Evolutionary conservation across 2,113 vertebrate genomes (phyloP).

Genomic region (Butorides virescens): DNA sequence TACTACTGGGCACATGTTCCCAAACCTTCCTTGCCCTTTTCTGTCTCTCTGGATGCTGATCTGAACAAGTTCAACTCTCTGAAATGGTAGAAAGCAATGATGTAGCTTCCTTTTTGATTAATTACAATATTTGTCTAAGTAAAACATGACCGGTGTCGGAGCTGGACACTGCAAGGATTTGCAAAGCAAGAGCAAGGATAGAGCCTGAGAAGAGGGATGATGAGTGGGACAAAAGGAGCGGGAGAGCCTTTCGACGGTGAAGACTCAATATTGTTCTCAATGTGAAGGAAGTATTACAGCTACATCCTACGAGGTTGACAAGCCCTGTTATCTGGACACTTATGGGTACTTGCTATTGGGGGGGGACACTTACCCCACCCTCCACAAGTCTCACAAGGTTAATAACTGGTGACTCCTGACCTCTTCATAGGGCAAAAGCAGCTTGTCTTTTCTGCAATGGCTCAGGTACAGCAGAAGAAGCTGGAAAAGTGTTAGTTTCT

Average conservation of each 20-base stretch:
- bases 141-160: not conserved
- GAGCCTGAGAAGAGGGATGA: not conserved
- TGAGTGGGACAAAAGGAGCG: not conserved
- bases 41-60: not conserved
- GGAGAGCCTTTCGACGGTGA: not conserved
- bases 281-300: not conserved
- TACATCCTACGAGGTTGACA: not conserved
- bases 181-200: not conserved
- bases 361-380: not conserved
- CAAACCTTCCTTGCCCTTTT: not conserved
- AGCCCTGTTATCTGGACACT: not conserved
- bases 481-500: not conserved
- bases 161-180: not conserved
- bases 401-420: not conserved
- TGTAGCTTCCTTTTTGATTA: not conserved
- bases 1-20: not conserved
- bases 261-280: not conserved
- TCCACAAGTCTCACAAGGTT: not conserved
- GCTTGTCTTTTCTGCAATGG: not conserved
- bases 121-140: not conserved
- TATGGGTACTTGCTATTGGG: not conserved
- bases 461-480: not conserved
- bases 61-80: not conserved
- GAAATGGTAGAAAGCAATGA: not conserved
- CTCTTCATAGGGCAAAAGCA: not conserved